Evolutionary conservation across 2,888 invertebrate species (phyloP).

Genomic region (Sialis fuliginosa): DNA sequence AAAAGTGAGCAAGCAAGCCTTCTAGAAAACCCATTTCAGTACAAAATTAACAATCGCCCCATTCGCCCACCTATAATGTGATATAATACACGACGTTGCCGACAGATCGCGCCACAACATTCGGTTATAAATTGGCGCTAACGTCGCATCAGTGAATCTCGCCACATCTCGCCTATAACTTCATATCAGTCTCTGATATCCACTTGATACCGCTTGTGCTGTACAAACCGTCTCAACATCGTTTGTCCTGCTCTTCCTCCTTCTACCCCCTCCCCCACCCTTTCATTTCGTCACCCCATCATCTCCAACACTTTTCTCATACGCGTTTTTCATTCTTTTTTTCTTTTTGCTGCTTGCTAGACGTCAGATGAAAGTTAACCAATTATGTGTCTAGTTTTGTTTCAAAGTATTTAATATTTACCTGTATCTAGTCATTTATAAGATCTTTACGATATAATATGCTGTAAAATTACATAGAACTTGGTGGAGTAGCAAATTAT

Average conservation of each 20-base stretch:
- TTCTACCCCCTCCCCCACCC: not conserved
- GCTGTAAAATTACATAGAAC: too few relatives aligned
- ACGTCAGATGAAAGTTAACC: not conserved
- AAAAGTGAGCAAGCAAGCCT: too few relatives aligned
- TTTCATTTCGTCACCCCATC: not conserved
- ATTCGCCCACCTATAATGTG: too few relatives aligned
- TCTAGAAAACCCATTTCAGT: too few relatives aligned
- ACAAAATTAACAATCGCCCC: too few relatives aligned
- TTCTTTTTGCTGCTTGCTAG: conserved; percentile 3
- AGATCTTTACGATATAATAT: too few relatives aligned
- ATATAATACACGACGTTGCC: not conserved
- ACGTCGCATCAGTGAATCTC: conserved; percentile 21
- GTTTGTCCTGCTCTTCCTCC: conserved; percentile 11
- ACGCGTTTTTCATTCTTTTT: too few relatives aligned
- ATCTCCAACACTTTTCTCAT: not conserved
- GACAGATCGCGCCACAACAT: not conserved
- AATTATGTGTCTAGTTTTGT: not conserved
- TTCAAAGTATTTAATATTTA: not conserved
- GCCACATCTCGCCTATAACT: conserved; percentile 23
- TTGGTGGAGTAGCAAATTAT: too few relatives aligned
- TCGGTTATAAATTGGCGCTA: not conserved
- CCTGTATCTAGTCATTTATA: not conserved
- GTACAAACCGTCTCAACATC: too few relatives aligned
- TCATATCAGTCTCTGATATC: conserved; percentile 22
- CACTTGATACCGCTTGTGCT: conserved; percentile 16